Conservation (phyloP, 2,888 invertebrate species). For the Acleris laterana region DNA sequence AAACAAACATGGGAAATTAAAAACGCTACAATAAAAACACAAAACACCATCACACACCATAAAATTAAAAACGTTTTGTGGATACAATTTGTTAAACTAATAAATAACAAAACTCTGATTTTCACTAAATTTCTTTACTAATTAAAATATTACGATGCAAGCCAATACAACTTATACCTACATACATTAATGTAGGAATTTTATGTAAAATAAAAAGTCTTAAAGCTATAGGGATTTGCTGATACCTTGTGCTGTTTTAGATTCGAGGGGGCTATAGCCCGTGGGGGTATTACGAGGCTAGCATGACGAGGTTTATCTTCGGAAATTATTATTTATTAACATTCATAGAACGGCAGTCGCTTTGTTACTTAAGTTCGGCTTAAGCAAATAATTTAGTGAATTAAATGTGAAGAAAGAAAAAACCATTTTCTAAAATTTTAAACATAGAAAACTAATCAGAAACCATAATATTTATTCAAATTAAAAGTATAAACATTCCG, state of each 20-base stretch:
- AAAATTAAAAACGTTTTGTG: too few relatives aligned
- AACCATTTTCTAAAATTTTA: too few relatives aligned
- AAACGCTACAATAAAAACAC: too few relatives aligned
- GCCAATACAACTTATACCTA: constrained; percentile 8
- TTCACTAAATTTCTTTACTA: constrained; percentile 28
- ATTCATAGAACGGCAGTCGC: neutral
- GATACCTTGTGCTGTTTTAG: constrained; percentile 10
- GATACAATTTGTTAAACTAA: neutral
- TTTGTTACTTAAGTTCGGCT: too few relatives aligned
- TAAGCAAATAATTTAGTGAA: too few relatives aligned
- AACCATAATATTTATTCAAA: too few relatives aligned
- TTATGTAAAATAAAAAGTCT: neutral
- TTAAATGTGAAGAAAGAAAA: too few relatives aligned
- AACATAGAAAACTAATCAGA: too few relatives aligned
- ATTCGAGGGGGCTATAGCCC: constrained; percentile 4
- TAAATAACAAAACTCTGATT: constrained; percentile 19
- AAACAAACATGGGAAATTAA: too few relatives aligned
- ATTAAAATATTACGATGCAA: constrained; percentile 36
- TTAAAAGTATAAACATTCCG: too few relatives aligned
- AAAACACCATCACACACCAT: too few relatives aligned
- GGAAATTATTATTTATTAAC: neutral
- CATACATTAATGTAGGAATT: neutral
- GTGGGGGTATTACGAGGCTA: constrained; percentile 26
- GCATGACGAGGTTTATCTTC: constrained; percentile 15
- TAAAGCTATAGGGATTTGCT: neutral